Base-by-base conservation (phyloP, 1,140 invertebrate genomes). In the Neelides sp. region DNA sequence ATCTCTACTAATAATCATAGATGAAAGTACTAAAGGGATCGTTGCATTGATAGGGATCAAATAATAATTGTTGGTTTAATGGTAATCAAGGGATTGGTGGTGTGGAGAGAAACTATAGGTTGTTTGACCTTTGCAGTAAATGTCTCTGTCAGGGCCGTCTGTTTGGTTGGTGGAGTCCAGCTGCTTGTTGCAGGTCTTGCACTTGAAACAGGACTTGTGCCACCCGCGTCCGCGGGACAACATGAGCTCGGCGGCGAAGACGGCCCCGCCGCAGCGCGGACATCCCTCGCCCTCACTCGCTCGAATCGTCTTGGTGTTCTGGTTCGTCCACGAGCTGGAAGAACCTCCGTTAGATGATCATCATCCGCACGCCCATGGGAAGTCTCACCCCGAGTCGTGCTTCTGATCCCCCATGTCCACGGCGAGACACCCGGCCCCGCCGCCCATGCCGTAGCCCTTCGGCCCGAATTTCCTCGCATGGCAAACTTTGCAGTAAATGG, bases 391-490 rank as follows among this genome's bases (percentile, higher is more conserved):
- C n/a, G n/a, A n/a, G n/a, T n/a, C n/a, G n/a, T n/a, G n/a, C n/a
- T n/a, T n/a, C n/a, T n/a, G n/a, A n/a, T n/a, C n/a, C n/a, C n/a
- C n/a, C n/a, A 77, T 75, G 75, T 94, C 93, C 87, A 91, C 97
- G 70, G 85, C 92, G 56, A 98, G 77, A 66, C 87, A 87, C 52
- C 92, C 94, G 65, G 93, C 93, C 63, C 94, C 94, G 67, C 89
- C 85, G 58, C 94, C 94, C 70, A 96, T 98, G 62, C 94, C 94
- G 72, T 95, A 94, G 62, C 77, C 94, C 75, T 98, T 98, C 60
- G 93, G 94, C 66, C 95, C 93, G 72, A 85, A 98, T 77, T 96
- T 96, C 59, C 92, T 82, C 52, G 80, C 92, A 70, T 98, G 92
- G 77, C 95, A 98, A 65, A 80, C 78, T 75, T 95, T 97, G 78